These are phyloP conservation scores for Philopotamus ludificatus DNA, from an alignment of 1,140 invertebrate species.

Conservation along the genomic window DNA sequence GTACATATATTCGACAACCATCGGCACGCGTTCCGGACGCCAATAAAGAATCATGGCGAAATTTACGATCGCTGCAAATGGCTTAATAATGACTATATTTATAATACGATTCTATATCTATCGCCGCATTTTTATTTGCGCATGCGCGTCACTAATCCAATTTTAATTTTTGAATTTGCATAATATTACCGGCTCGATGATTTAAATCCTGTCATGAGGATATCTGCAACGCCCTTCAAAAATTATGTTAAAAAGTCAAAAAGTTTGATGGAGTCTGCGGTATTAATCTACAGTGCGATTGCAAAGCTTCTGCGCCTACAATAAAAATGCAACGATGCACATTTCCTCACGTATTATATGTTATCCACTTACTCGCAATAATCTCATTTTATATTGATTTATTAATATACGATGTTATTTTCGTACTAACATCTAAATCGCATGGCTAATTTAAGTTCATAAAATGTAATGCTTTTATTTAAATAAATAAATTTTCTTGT, in stretches of 20 bases:
- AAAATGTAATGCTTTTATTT: no score
- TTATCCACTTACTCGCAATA: no score
- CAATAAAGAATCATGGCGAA: no score
- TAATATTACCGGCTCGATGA: conserved; percentile 32
- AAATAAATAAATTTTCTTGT: no score
- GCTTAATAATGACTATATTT: neutral
- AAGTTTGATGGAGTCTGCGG: conserved; percentile 3
- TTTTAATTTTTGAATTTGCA: conserved; percentile 33
- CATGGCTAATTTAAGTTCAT: no score
- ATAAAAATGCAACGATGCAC: no score
- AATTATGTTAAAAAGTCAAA: conserved; percentile 20
- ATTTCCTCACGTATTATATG: no score
- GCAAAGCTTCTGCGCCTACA: no score
- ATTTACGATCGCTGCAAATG: neutral
- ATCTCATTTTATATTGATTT: no score
- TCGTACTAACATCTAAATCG: no score
- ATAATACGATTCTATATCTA: neutral
- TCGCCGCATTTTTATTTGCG: neutral
- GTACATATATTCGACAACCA: neutral
- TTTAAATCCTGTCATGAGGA: conserved; percentile 30
- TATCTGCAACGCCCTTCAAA: conserved; percentile 28
- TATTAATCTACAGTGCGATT: no score
- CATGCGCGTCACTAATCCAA: conserved; percentile 33
- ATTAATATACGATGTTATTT: no score
- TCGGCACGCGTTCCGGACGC: neutral